These are phyloP conservation scores for Ichneumoninae sp. DNA, from an alignment of 2,888 invertebrate genomes.

Conservation along the genomic window DNA sequence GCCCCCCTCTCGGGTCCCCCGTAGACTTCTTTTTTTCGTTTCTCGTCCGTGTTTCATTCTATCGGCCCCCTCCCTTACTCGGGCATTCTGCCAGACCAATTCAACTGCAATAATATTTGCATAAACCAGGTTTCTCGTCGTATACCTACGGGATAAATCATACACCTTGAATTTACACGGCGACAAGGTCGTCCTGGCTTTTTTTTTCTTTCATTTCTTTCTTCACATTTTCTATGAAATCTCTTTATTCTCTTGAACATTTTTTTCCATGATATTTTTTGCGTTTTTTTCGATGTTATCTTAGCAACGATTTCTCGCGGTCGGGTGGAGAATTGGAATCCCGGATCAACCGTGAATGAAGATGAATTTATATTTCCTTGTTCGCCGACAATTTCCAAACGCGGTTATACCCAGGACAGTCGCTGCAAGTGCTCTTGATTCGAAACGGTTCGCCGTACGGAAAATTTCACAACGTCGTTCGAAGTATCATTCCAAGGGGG, in stretches of 20 bases:
- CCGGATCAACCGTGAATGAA: neutral
- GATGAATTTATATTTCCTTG: neutral
- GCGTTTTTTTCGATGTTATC: neutral
- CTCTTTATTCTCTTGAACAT: neutral
- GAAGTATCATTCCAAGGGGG: slow-evolving; percentile 32
- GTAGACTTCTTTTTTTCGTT: neutral
- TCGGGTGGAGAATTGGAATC: neutral
- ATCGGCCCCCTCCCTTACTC: slow-evolving; percentile 17
- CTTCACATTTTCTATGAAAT: neutral
- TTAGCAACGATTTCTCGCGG: neutral
- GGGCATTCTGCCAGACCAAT: slow-evolving; percentile 80
- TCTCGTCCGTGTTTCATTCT: slow-evolving; percentile 13
- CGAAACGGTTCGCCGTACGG: neutral
- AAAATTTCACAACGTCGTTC: neutral
- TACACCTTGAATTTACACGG: slow-evolving; percentile 64
- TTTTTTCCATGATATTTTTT: no score
- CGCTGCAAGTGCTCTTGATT: neutral
- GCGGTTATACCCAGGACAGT: neutral
- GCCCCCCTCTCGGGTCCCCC: neutral
- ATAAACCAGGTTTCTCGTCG: slow-evolving; percentile 77
- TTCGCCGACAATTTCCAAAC: neutral
- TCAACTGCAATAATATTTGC: slow-evolving; percentile 81
- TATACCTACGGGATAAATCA: slow-evolving; percentile 75
- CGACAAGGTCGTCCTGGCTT: slow-evolving; percentile 55
- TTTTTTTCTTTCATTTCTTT: neutral